A percentile compares a stretch with the other conserved stretches of the same genome.
Evolutionary conservation across 1,140 invertebrate species (phyloP).

Genomic region (Hylaeus volcanicus): DNA sequence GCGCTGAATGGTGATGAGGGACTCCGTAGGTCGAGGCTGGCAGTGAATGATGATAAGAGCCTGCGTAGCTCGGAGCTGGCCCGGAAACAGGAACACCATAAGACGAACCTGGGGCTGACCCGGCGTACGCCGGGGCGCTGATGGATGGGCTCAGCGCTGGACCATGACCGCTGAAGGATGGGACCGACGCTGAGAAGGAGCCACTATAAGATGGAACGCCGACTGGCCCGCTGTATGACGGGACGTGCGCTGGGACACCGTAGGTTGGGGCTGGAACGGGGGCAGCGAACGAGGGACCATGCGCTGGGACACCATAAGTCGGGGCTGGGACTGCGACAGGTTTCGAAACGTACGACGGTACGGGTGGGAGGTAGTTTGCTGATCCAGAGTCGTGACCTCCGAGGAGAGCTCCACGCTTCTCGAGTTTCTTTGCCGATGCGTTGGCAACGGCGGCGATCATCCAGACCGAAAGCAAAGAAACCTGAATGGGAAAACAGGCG

Average conservation of each 20-base stretch:
- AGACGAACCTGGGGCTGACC: background rate
- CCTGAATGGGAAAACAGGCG: constrained; percentile 25
- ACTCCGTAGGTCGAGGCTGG: background rate
- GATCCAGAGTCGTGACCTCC: constrained; percentile 32
- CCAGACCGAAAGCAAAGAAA: constrained; percentile 26
- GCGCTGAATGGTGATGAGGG: constrained; percentile 37
- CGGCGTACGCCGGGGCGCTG: background rate
- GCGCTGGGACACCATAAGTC: background rate
- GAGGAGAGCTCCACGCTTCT: constrained; percentile 63
- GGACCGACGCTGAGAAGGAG: background rate
- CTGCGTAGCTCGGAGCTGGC: background rate
- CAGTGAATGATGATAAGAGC: background rate
- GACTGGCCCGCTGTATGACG: too few relatives aligned
- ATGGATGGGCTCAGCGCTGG: background rate
- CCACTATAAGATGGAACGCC: too few relatives aligned
- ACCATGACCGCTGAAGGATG: background rate
- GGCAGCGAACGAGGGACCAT: background rate
- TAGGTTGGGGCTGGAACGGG: background rate
- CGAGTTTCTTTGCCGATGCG: constrained; percentile 17
- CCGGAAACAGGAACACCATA: background rate
- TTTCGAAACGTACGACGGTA: background rate
- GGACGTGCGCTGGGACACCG: background rate
- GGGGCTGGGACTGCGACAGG: background rate
- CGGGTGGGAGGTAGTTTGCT: background rate
- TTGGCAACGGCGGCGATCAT: constrained; percentile 51